These are phyloP conservation scores for Dallia pectoralis DNA, from an alignment of 2,797 vertebrate genomes.

Conservation along the genomic window DNA sequence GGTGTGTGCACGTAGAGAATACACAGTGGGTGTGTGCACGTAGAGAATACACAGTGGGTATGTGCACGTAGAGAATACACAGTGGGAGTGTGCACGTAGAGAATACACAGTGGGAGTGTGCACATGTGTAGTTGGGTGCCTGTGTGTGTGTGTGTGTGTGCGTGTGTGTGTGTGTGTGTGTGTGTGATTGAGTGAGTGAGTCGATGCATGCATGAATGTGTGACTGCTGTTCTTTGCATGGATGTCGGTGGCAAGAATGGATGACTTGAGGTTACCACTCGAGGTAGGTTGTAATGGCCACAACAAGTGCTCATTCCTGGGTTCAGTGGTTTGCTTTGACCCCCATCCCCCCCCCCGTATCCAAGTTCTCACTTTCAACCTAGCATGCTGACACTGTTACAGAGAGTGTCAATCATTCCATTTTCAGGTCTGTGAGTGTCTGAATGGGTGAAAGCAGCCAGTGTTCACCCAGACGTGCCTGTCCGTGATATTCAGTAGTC, in stretches of 20 bases:
- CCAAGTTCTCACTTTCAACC: background rate
- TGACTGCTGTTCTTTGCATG: background rate
- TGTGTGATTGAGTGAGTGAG: no score
- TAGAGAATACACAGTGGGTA: no score
- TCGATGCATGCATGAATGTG: background rate
- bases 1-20: no score
- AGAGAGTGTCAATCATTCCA: background rate
- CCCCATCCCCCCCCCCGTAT: background rate
- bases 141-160: background rate
- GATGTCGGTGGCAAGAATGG: background rate
- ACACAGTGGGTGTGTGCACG: no score
- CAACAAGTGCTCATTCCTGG: constrained; percentile 20
- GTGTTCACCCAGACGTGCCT: background rate
- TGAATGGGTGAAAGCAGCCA: background rate
- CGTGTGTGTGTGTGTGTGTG: background rate
- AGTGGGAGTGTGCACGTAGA: no score
- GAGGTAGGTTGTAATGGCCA: background rate
- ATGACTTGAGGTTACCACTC: background rate
- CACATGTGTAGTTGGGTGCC: no score
- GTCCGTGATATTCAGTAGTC: background rate
- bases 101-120: no score
- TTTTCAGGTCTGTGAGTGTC: background rate
- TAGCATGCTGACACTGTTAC: background rate
- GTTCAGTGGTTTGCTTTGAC: background rate
- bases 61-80: no score